Base-by-base conservation (phyloP, 2,113 vertebrate genomes). In the Petaurus breviceps region DNA sequence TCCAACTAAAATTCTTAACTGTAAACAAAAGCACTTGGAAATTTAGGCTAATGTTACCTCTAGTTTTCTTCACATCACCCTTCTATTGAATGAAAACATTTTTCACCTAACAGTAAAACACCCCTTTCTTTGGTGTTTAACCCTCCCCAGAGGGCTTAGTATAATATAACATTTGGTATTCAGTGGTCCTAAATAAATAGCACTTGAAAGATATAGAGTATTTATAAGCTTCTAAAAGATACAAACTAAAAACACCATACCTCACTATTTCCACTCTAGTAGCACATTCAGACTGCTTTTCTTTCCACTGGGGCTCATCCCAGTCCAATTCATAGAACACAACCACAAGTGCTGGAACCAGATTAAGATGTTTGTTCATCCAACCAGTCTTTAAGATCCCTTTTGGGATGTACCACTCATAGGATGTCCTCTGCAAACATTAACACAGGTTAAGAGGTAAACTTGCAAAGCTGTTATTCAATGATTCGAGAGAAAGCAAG, bases 361-460 rank as follows among this genome's bases (percentile, higher is more conserved):
- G 98, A 97, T 99, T 99, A 96, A 99, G 98, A 93, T 99, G 99
- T 95, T 99, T 99, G 95, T 99, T 99, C 99, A 99, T 99, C 99
- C 99, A 99, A 16, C 99, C 99, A 0, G 99, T 99, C 98, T 99
- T 99, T 95, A 99, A 98, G 94, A 99, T 99, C 54, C 99, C 99
- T 98, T 99, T 99, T 4, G 99, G 99, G 97, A 99, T 99, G 98
- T 99, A 99, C 99, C 99, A 99, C 52, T 99, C 99, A 49, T 99
- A 99, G 0, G 99, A 99, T 0, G 99, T 99, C 92, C 99, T 99
- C 99, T 99, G 98, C 26, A 61, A 91, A 93, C 3, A 53, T 22
- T 3, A 54, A 52, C 51, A 57, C 19, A 92, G 91, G 93, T 43
- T 23, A 47, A 49, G 91, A 31, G 22, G 16, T 77, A 77, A 77